Percentiles rank a stretch among this genome's conserved stretches.
These are phyloP conservation scores for Melanotaenia nigrans DNA, from an alignment of 2,797 vertebrate genomes.

Conservation along the genomic window DNA sequence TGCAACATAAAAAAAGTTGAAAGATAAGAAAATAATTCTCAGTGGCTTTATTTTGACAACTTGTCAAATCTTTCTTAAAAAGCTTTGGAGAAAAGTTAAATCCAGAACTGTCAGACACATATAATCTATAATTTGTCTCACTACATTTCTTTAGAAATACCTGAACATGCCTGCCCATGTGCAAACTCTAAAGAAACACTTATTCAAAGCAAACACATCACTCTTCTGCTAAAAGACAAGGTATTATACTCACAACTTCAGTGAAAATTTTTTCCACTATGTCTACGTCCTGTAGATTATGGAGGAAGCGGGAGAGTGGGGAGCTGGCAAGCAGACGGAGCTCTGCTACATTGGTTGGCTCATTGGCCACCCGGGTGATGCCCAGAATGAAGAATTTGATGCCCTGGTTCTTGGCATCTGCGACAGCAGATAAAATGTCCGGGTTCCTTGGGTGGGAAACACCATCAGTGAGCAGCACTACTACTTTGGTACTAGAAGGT, in stretches of 20 bases:
- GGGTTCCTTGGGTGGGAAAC: constrained; percentile 91
- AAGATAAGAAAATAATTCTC: constrained; percentile 1
- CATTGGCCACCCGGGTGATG: constrained; percentile 88
- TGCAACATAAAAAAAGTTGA: constrained; percentile 4
- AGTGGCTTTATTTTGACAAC: background rate
- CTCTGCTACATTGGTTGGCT: constrained; percentile 86
- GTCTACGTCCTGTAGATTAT: constrained; percentile 88
- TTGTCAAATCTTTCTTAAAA: constrained; percentile 28
- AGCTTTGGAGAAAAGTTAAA: constrained; percentile 20
- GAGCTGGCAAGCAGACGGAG: constrained; percentile 88
- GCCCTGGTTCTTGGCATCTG: constrained; percentile 91
- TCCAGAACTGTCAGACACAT: constrained; percentile 25
- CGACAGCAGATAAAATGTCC: constrained; percentile 90
- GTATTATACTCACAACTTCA: constrained; percentile 85
- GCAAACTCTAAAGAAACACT: constrained; percentile 25
- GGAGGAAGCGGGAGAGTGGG: constrained; percentile 86
- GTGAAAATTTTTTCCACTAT: constrained; percentile 84
- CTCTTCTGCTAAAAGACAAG: constrained; percentile 38
- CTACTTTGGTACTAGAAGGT: constrained; percentile 83
- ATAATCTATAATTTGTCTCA: constrained; percentile 51
- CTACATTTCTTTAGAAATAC: constrained; percentile 45
- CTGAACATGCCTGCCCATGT: constrained; percentile 54
- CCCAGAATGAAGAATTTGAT: constrained; percentile 89
- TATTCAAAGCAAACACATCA: constrained; percentile 37
- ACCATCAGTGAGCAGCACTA: constrained; percentile 88